These are phyloP conservation scores for Epistrophe eligans DNA, from an alignment of 2,888 invertebrate species.

Conservation along the genomic window DNA sequence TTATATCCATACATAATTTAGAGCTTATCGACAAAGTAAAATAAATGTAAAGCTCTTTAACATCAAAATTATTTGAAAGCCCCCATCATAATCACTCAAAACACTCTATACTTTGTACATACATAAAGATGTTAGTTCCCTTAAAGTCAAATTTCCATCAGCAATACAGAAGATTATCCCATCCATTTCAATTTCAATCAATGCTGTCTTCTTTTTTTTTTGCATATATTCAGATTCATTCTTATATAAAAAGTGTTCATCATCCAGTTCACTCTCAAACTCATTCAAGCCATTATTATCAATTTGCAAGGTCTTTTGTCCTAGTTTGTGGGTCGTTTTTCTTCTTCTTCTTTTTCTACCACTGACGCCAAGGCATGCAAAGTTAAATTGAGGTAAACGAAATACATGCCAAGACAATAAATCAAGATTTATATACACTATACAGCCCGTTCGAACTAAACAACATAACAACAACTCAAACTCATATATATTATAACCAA, in stretches of 20 bases:
- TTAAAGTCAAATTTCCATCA: not conserved
- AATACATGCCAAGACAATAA: slow-evolving; percentile 64
- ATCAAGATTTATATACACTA: slow-evolving; percentile 32
- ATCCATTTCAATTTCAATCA: not conserved
- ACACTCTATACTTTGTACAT: not conserved
- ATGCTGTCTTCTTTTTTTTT: not conserved
- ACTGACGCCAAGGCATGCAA: slow-evolving; percentile 13
- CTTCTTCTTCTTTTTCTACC: not conserved
- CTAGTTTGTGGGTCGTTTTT: not conserved
- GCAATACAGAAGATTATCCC: not conserved
- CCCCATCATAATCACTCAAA: not conserved
- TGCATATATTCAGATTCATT: not conserved
- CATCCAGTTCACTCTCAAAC: not conserved
- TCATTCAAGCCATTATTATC: slow-evolving; percentile 11
- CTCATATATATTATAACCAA: slow-evolving; percentile 4
- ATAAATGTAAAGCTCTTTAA: not conserved
- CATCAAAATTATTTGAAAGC: not conserved
- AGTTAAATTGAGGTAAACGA: slow-evolving; percentile 59
- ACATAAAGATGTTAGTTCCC: not conserved
- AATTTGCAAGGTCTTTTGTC: not conserved
- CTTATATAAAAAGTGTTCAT: not conserved
- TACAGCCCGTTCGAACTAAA: slow-evolving; percentile 4
- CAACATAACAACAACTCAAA: slow-evolving; percentile 4
- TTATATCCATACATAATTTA: too few relatives aligned
- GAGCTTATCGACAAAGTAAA: not conserved